These are phyloP conservation scores for Sebastes itinus DNA, from an alignment of 2,797 vertebrate species.

Conservation along the genomic window DNA sequence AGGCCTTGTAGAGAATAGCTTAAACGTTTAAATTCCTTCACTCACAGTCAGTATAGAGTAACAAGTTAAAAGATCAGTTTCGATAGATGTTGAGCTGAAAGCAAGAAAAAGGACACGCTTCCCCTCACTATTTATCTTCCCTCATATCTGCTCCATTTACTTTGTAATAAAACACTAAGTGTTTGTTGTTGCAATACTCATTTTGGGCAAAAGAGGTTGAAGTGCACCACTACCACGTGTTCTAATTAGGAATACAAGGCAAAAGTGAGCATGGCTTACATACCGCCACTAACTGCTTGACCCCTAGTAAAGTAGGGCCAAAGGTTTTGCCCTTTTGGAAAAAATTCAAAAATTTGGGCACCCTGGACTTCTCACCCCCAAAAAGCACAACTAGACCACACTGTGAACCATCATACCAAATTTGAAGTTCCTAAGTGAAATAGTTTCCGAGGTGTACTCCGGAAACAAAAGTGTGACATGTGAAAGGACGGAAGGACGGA, in stretches of 20 bases:
- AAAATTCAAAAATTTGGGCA: no score
- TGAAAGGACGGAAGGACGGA: no score
- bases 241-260: not conserved
- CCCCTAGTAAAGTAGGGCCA: no score
- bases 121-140: not conserved
- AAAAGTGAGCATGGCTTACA: no score
- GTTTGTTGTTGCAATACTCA: not conserved
- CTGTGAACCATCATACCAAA: no score
- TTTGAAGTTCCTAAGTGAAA: no score
- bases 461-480: no score
- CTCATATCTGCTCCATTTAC: not conserved
- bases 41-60: not conserved
- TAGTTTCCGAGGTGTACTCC: no score
- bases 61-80: not conserved
- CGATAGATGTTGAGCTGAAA: not conserved
- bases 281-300: no score
- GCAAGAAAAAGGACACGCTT: not conserved
- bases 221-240: not conserved
- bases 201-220: not conserved
- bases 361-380: no score
- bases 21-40: not conserved
- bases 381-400: no score
- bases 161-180: not conserved
- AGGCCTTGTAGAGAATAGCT: not conserved
- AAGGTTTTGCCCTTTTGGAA: no score